Evolutionary conservation across 1,140 invertebrate species (phyloP).

Genomic region (Oryzaephilus surinamensis): DNA sequence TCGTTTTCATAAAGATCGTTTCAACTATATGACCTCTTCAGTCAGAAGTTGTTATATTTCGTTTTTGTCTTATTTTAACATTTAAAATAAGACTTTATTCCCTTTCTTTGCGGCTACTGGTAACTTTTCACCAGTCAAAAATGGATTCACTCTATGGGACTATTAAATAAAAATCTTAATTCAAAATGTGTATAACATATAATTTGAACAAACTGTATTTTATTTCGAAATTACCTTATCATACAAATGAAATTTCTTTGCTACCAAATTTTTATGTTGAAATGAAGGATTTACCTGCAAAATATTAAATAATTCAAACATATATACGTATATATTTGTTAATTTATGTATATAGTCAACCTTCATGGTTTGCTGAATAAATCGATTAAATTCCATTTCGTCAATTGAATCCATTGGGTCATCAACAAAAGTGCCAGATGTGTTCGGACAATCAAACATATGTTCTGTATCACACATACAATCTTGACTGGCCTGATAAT

Average conservation of each 20-base stretch:
- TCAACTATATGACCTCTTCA: too few species aligned
- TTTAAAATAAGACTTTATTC: constrained; percentile 44
- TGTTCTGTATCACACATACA: constrained; percentile 98
- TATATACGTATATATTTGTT: constrained; percentile 70
- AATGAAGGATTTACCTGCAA: constrained; percentile 27
- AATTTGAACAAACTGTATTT: too few species aligned
- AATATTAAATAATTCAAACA: constrained; percentile 49
- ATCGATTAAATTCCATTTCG: constrained; percentile 42
- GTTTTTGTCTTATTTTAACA: constrained; percentile 8
- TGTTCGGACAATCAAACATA: constrained; percentile 84
- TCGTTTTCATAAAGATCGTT: too few species aligned
- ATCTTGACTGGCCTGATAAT: constrained; percentile 86
- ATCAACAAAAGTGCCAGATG: constrained; percentile 28
- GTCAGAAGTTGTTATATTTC: too few species aligned
- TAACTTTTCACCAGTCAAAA: constrained; percentile 66
- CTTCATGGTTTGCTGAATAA: constrained; percentile 41
- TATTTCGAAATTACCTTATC: constrained; percentile 52
- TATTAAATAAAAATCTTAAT: constrained; percentile 8
- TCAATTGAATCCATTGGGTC: constrained; percentile 35
- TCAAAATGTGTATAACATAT: too few species aligned
- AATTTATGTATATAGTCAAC: constrained; percentile 33
- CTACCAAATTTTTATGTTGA: constrained; percentile 58
- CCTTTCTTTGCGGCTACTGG: constrained; percentile 84
- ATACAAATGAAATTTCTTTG: constrained; percentile 62
- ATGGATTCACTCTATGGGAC: too few species aligned